These are phyloP conservation scores for Todus mexicanus DNA, from an alignment of 2,797 vertebrate species.

Conservation along the genomic window DNA sequence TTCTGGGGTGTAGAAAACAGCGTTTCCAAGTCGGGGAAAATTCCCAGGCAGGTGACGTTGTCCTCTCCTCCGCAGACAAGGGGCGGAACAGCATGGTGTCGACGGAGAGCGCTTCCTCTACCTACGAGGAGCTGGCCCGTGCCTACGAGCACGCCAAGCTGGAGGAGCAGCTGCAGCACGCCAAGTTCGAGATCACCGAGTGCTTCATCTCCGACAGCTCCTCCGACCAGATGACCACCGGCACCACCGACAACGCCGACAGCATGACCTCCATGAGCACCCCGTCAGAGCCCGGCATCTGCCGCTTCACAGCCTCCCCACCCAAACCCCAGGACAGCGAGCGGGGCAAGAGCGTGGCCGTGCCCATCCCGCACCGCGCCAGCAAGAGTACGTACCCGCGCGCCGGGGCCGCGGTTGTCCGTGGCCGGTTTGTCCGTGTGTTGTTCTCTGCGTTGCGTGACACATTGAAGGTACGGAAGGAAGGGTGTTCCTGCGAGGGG, in stretches of 20 bases:
- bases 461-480: too few species aligned
- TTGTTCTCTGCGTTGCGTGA: too few species aligned
- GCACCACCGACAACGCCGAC: conserved; percentile 96
- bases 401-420: not conserved
- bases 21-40: accelerated
- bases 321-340: conserved; percentile 97
- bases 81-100: conserved; percentile 99
- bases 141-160: conserved; percentile 85
- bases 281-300: conserved; percentile 95
- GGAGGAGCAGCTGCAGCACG: conserved; percentile 83
- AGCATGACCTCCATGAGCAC: conserved; percentile 99
- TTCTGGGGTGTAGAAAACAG: not conserved
- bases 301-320: conserved; percentile 95
- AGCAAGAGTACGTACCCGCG: conserved; percentile 79
- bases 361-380: conserved; percentile 97
- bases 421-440: not conserved
- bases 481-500: too few species aligned
- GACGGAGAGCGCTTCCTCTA: conserved; percentile 88
- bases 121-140: conserved; percentile 83
- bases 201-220: conserved; percentile 99
- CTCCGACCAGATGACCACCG: conserved; percentile 98
- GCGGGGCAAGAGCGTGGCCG: conserved; percentile 95
- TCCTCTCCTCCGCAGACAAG: conserved; percentile 80
- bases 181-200: conserved; percentile 94
- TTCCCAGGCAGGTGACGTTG: accelerated